Base-by-base conservation (phyloP, 2,113 vertebrate genomes). In the Hymenochirus boettgeri region DNA sequence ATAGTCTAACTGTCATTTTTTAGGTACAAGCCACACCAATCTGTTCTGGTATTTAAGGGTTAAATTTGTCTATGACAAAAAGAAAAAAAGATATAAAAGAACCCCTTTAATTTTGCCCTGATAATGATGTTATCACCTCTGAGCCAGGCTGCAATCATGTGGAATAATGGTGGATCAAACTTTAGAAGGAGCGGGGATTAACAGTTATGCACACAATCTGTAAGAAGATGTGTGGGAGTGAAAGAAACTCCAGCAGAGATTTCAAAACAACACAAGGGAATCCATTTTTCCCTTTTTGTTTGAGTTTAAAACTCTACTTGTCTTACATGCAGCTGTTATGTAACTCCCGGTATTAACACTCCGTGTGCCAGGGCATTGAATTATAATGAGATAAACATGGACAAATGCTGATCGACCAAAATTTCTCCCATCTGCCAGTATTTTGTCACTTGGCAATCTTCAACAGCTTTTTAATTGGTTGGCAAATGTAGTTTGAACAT, bases 231-330 rank as follows among this genome's bases (percentile, higher is more conserved):
- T 42, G 39, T 42, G 39, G 39, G 39, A n/a, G 39, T 13, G 39
- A n/a, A 42, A 42, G 39, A 17, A 42, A 42, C 39, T 42, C 39
- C 39, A 42, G 17, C 39, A 42, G 39, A n/a, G 39, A 42, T 42
- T 42, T 42, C 39, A 42, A 42, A 42, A 42, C 39, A 42, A 42
- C 13, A 42, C 39, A 42, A 42, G 39, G 17, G 39, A 42, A 42
- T n/a, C 39, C 39, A 42, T 42, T 42, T 42, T 42, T 17, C 17
- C n/a, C 17, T 42, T 42, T n/a, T n/a, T 42, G 15, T 42, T 15
- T 3, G 11, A 10, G 9, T 39, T 39, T 13, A 15, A 39, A 12
- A 3, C 17, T 35, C n/a, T 42, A 5, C 15, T 7, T 42, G 3
- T 15, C 17, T 42, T 42, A n/a, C 7, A 17, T 39, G 13, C 35